Base-by-base conservation (phyloP, 1,140 invertebrate species). In the Cryptotermes secundus region DNA sequence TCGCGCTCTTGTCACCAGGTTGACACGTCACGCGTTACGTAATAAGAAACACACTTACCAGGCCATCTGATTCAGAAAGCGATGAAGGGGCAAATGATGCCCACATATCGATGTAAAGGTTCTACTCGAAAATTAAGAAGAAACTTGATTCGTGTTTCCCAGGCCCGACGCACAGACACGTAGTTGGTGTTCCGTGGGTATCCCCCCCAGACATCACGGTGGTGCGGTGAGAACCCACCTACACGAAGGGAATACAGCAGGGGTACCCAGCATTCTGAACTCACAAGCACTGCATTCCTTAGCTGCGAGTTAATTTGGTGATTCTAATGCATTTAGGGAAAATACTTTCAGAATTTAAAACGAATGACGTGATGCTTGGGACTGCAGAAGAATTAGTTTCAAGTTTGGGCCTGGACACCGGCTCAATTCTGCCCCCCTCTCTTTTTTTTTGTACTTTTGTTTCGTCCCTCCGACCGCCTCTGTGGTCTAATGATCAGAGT, bases 151-250 rank as follows among this genome's bases (percentile, higher is more conserved):
- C 59, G 59, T 31, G 26, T 26, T 72, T 72, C 59, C 59, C 59
- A 72, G 59, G 59, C 59, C n/a, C 6, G 59, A 72, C n/a, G 22
- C 14, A 49, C 19, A 49, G 45, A 19, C 19, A 49, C 19, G 22
- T 49, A 49, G 45, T 49, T 49, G 45, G 45, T 49, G 45, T 49
- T 72, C 59, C 59, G 59, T 72, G 59, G 59, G 59, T 72, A 72
- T 72, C 59, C 59, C 59, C 59, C 59, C 59, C 59, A 72, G 59
- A n/a, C 59, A 72, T 72, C 59, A 72, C 59, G 59, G 59, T 72
- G 59, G 59, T 72, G 59, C 26, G 26, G 31, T 72, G 59, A 14
- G 59, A 72, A 72, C 59, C 45, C 59, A 72, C 59, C 59, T 31
- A 72, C 59, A 72, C 59, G 59, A 72, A 2, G 31, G 59, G 59